Conservation (phyloP, 2,888 invertebrate genomes). For the Apotomis capreana region DNA sequence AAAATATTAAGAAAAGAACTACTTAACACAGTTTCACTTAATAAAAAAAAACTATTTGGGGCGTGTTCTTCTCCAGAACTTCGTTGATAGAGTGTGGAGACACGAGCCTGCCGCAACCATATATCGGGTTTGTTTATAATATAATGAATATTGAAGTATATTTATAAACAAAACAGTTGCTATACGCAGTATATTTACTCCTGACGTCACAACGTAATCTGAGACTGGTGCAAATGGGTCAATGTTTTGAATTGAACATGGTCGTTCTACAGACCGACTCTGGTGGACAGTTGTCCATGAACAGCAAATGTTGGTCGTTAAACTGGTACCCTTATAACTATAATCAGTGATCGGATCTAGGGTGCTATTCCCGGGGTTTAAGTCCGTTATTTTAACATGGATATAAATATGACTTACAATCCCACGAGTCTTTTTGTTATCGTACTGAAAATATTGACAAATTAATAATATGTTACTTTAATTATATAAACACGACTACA, state of each 20-base stretch:
- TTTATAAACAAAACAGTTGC: slow-evolving; percentile 15
- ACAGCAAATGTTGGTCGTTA: too few species aligned
- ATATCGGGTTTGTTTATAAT: slow-evolving; percentile 20
- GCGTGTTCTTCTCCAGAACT: not conserved
- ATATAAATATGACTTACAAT: too few species aligned
- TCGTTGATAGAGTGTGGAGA: slow-evolving; percentile 9
- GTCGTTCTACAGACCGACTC: too few species aligned
- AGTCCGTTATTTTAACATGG: too few species aligned
- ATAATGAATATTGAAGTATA: not conserved
- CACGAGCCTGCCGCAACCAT: not conserved
- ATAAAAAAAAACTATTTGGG: slow-evolving; percentile 1
- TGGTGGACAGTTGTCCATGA: too few species aligned
- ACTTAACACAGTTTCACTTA: not conserved
- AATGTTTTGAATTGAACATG: slow-evolving; percentile 1
- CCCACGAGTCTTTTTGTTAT: too few species aligned
- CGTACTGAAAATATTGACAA: too few species aligned
- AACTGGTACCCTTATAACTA: too few species aligned
- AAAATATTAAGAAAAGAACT: not conserved
- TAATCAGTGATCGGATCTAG: too few species aligned
- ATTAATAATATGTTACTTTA: too few species aligned
- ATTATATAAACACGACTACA: too few species aligned
- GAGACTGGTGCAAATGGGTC: slow-evolving; percentile 11
- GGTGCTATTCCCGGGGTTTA: too few species aligned
- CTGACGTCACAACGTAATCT: slow-evolving; percentile 1
- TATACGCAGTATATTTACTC: not conserved